Base-by-base conservation (phyloP, 1,140 invertebrate species). In the Hycleus phaleratus region DNA sequence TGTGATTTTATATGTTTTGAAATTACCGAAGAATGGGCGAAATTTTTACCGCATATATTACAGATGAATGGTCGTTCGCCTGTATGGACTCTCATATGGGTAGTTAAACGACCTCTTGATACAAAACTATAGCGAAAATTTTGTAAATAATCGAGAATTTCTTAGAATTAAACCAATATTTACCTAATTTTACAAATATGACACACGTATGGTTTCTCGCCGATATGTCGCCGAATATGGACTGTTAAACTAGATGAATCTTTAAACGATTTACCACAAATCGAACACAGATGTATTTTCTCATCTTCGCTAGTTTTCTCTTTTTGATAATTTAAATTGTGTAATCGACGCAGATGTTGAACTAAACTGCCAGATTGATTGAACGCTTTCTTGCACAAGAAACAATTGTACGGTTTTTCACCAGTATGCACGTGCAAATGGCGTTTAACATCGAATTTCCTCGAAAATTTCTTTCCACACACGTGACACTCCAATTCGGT, bases 1-100 rank as follows among this genome's bases (percentile, higher is more conserved):
- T 85, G 82, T 54, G 81, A 81, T 47, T 80, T 70, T 74, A 80
- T 80, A 74, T 74, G 80, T 69, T 76, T 82, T 60, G 68, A 79
- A n/a, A 70, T 46, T 42, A 67, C 65, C 45, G 65, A 66, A 39
- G 70, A 69, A 46, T 72, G 69, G 48, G 76, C 74, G 65, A 79
- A 79, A 1, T 70, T 74, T 75, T 78, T 79, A 1, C 74, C 69
- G 59, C 78, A 88, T 3, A 73, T 70, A 9, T 60, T 56, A 60
- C 78, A 79, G 56, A 75, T 74, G 66, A 69, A 78, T 4, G 78
- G 78, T 61, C 78, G 75, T 65, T 79, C 78, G 4, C 77, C 77
- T 4, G 78, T 76, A 65, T 79, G 78, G 42, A 77, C 74, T 52
- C 77, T 73, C 53, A 73, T 64, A 65, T 67, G 65, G 1, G 55